Base-by-base conservation (phyloP, 2,888 invertebrate genomes). In the Fragum sueziense region DNA sequence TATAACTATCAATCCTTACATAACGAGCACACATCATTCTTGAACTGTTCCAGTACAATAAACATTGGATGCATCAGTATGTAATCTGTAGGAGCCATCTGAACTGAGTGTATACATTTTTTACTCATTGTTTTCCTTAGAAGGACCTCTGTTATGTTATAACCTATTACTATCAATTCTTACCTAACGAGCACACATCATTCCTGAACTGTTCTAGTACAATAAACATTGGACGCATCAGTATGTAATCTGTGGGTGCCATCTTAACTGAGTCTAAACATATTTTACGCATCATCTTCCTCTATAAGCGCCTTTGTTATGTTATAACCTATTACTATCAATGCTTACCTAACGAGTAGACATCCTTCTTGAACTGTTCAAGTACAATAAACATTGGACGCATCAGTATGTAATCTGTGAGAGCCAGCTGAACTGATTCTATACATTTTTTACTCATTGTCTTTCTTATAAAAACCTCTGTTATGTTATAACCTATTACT, bases 31-130 rank as follows among this genome's bases (percentile, higher is more conserved):
- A 65, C 34, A 41, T 65, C 65, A 22, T 22, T 25, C 17, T 65
- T 65, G 25, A 65, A 65, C n/a, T 37, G 20, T 41, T 17, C 65
- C 6, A 65, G 65, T 1, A 65, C 17, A 3, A 37, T 22, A 25
- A 65, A 65, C 65, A 65, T 65, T 1, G 37, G 65, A 25, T 65
- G 65, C 65, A 65, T 41, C 17, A 65, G 34, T 25, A 65, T 65
- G 6, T 17, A 9, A 20, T 65, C 65, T 22, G 34, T 17, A 6
- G 37, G 0, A 41, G 65, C n/a, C 22, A 65, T 25, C 27, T 65
- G 41, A 25, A 41, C 65, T 22, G 65, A 65, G 65, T 65, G 41
- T 25, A 65, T 17, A 41, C 65, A 65, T 65, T 27, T 37, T 41
- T 34, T 41, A 11, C 65, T 65, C 65, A 11, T 65, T 22, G 2